Evolutionary conservation across 2,113 vertebrate genomes (phyloP), one percentile per base, ranked within the genome.

Genomic region (Entomyzon cyanotis): DNA sequence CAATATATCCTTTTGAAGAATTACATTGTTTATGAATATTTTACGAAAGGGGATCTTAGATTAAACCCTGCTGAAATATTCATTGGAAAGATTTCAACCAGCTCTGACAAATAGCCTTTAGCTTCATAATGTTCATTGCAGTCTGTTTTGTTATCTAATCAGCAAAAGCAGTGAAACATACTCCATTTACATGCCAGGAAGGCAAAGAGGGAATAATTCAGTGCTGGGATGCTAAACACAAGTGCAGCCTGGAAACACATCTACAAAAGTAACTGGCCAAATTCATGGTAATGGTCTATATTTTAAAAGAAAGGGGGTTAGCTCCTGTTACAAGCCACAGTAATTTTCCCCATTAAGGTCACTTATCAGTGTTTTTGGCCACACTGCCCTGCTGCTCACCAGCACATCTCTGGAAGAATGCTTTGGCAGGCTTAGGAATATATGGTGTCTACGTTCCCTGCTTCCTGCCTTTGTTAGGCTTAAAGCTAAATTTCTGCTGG

Each of bases 381-480:
- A 16, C 13, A 19, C 1, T 52, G 41, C 22, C 17, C 14, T 21
- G 41, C 49, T 53, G 46, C n/a, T 87, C 49, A 64, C 30, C 56
- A 84, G 27, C 27, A 35, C 22, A 21, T 44, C 50, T 56, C n/a
- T 12, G 62, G 39, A 53, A 68, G 50, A 30, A 37, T 9, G 4
- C 64, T 74, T 88, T 0, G 0, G 42, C 63, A 58, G 16, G 41
- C 17, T 88, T 28, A 63, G 49, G 41, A 64, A 46, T 73, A 59
- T 17, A 50, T 46, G 46, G 37, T 69, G 56, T 58, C 64, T 49
- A 1, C 39, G 24, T 42, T 81, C 75, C 53, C 37, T 27, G 47
- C 47, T 97, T 96, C 87, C 95, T 93, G 88, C 60, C 53, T 94
- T 91, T 95, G 81, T 94, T 91, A 42, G 23, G 12, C 58, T 94